These are phyloP conservation scores for Cheilosia vulpina DNA, from an alignment of 2,888 invertebrate species.

Conservation along the genomic window DNA sequence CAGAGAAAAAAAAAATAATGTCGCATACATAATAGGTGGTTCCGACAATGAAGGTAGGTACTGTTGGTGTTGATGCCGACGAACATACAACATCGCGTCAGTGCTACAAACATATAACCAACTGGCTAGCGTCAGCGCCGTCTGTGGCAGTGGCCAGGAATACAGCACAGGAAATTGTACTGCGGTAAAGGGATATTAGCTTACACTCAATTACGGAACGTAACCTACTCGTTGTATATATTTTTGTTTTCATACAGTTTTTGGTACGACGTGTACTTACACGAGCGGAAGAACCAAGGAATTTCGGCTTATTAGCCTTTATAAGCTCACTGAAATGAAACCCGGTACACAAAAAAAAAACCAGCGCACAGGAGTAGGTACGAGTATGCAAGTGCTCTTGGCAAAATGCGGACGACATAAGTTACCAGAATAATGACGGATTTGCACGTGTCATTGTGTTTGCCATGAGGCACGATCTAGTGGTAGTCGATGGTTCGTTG, in stretches of 20 bases:
- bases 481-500: slow-evolving; percentile 61
- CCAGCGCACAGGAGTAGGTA: background rate
- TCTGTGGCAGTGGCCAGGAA: slow-evolving; percentile 65
- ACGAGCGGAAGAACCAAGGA: slow-evolving; percentile 40
- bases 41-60: slow-evolving; percentile 12
- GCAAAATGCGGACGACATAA: background rate
- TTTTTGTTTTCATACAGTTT: slow-evolving; percentile 27
- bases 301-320: slow-evolving; percentile 65
- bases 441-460: slow-evolving; percentile 58
- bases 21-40: slow-evolving; percentile 19
- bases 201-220: slow-evolving; percentile 56
- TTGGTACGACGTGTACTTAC: slow-evolving; percentile 16
- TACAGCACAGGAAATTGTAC: slow-evolving; percentile 68
- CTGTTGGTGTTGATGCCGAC: slow-evolving; percentile 29
- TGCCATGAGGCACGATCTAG: slow-evolving; percentile 35
- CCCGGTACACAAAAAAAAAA: slow-evolving; percentile 33
- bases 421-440: slow-evolving; percentile 38
- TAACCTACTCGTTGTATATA: slow-evolving; percentile 12
- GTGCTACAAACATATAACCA: background rate
- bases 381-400: slow-evolving; percentile 3
- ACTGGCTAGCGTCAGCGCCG: slow-evolving; percentile 20
- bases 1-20: no score
- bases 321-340: slow-evolving; percentile 60
- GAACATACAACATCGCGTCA: background rate
- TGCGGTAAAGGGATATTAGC: slow-evolving; percentile 65